phyloP scores from a whole-genome alignment of 2,797 vertebrate species.

The Schizopygopsis malacanthus region DNA sequence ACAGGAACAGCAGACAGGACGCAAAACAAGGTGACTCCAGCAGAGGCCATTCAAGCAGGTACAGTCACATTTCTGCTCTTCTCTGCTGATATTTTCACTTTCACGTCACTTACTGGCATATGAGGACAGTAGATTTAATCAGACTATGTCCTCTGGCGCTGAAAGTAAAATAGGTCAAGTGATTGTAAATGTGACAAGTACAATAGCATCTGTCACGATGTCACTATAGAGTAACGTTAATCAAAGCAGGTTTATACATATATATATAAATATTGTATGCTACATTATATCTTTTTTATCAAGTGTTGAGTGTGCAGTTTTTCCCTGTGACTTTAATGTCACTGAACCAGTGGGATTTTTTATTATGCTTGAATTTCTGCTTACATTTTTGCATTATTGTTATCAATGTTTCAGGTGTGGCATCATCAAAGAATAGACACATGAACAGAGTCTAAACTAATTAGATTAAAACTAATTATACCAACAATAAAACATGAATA shows the following conservation, averaged over 20 bases:
- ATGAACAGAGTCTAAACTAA: neutral
- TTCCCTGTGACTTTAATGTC: neutral
- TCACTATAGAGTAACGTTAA: neutral
- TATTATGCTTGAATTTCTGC: neutral
- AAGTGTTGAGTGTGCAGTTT: neutral
- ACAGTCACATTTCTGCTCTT: slow-evolving; percentile 51
- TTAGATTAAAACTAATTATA: neutral
- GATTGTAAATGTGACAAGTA: slow-evolving; percentile 1
- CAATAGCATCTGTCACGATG: neutral
- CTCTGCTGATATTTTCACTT: neutral
- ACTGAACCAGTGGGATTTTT: neutral
- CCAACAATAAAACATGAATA: neutral
- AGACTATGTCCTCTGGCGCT: neutral
- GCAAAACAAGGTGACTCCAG: slow-evolving; percentile 58
- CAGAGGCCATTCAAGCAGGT: slow-evolving; percentile 69
- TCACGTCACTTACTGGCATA: neutral
- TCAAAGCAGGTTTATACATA: neutral
- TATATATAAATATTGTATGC: neutral
- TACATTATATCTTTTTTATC: neutral
- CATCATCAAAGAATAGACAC: neutral
- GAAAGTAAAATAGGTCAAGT: neutral
- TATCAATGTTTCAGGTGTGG: neutral
- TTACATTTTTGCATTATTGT: no score
- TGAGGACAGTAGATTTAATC: neutral
- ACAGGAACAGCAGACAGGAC: slow-evolving; percentile 52